phyloP scores from a whole-genome alignment of 2,888 invertebrate species.

The Hydriomena furcata region DNA sequence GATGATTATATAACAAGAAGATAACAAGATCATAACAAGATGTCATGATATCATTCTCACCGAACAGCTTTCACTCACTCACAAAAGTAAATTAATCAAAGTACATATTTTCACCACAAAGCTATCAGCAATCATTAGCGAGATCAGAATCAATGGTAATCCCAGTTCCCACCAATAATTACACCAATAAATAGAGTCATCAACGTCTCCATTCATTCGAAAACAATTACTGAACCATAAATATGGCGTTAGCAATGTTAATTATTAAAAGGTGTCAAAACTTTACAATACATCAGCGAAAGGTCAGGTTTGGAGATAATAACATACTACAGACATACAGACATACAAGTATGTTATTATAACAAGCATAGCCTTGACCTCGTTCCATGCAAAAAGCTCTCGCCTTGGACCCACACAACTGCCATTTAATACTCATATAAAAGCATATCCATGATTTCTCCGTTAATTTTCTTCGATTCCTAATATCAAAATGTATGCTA shows the following conservation, averaged over 20 bases:
- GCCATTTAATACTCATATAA: too few species aligned
- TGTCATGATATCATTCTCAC: too few species aligned
- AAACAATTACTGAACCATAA: conserved; percentile 31
- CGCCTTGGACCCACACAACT: too few species aligned
- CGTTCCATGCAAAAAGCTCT: too few species aligned
- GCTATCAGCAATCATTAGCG: conserved; percentile 7
- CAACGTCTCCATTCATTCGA: conserved; percentile 20
- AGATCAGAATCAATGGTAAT: not conserved
- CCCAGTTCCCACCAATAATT: conserved; percentile 3
- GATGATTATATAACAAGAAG: not conserved
- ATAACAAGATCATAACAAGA: too few species aligned
- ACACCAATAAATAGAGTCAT: conserved; percentile 30
- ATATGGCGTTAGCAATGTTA: conserved; percentile 7
- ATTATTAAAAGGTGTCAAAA: conserved; percentile 38
- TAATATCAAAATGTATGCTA: too few species aligned
- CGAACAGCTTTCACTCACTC: too few species aligned
- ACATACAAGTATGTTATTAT: not conserved
- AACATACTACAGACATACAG: not conserved
- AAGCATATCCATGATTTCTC: too few species aligned
- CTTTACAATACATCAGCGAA: conserved; percentile 34
- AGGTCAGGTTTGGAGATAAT: conserved; percentile 21
- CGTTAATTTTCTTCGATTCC: too few species aligned
- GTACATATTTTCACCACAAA: not conserved
- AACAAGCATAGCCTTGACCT: conserved; percentile 8
- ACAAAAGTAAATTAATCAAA: too few species aligned